Percentiles rank a stretch among this genome's conserved stretches.
These are phyloP conservation scores for Epicauta chinensis DNA, from an alignment of 1,140 invertebrate species.

Conservation along the genomic window DNA sequence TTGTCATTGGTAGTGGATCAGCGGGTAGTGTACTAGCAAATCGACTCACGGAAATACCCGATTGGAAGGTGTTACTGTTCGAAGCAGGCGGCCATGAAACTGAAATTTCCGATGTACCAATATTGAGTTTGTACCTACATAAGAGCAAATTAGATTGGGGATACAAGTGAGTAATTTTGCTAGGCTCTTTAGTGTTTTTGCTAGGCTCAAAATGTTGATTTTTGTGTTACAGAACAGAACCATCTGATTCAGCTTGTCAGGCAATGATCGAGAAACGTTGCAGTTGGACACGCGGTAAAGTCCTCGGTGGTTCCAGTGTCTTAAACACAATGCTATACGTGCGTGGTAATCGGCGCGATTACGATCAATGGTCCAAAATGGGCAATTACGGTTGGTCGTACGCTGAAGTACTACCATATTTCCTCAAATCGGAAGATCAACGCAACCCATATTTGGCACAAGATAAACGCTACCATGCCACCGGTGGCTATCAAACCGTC, in stretches of 20 bases:
- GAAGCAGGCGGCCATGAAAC: constrained; percentile 86
- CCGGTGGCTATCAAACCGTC: constrained; percentile 74
- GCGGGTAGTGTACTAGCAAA: constrained; percentile 83
- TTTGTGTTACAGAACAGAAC: constrained; percentile 62
- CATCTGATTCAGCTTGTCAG: constrained; percentile 76
- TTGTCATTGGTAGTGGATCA: constrained; percentile 76
- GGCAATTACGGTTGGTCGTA: constrained; percentile 89
- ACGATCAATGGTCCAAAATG: constrained; percentile 80
- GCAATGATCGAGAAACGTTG: constrained; percentile 75
- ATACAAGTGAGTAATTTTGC: constrained; percentile 56
- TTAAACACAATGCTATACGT: constrained; percentile 90
- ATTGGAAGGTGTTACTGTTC: constrained; percentile 74
- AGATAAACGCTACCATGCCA: constrained; percentile 61
- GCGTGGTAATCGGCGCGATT: constrained; percentile 83
- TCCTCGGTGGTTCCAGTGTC: constrained; percentile 80
- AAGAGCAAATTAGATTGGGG: constrained; percentile 91
- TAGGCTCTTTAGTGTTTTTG: too few relatives aligned
- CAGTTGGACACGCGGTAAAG: constrained; percentile 79
- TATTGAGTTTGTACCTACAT: constrained; percentile 78
- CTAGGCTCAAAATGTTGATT: too few relatives aligned
- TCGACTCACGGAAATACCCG: constrained; percentile 68
- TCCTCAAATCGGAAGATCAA: constrained; percentile 80
- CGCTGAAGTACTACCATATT: constrained; percentile 80
- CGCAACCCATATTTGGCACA: constrained; percentile 72
- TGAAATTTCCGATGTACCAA: constrained; percentile 74